phyloP scores from a whole-genome alignment of 1,140 invertebrate species.

The Helicoverpa zea region DNA sequence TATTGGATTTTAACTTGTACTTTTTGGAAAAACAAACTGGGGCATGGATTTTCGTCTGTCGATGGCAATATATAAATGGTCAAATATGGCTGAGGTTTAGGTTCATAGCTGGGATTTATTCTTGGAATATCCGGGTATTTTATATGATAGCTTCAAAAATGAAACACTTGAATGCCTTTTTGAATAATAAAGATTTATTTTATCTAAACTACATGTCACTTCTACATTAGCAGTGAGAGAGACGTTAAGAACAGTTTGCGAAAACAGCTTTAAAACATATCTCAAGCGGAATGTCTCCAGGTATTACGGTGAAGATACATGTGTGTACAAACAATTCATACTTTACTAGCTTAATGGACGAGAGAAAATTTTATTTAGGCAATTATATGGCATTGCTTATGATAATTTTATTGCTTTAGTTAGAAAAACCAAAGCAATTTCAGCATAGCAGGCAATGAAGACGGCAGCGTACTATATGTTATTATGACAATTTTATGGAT shows the following conservation, averaged over 20 bases:
- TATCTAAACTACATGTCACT: conserved; percentile 9
- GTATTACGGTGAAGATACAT: conserved; percentile 2
- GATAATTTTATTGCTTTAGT: conserved; percentile 26
- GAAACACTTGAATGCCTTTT: not conserved
- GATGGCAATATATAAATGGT: too few relatives aligned
- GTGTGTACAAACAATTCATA: conserved; percentile 12
- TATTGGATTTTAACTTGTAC: too few relatives aligned
- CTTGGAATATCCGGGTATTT: too few relatives aligned
- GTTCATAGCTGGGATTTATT: too few relatives aligned
- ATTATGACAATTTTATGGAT: too few relatives aligned
- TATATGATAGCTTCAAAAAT: not conserved
- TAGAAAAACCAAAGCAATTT: not conserved
- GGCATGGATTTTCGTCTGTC: too few relatives aligned
- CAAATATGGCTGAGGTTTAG: too few relatives aligned
- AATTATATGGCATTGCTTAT: conserved; percentile 33
- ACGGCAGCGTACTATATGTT: too few relatives aligned
- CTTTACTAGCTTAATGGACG: conserved; percentile 24
- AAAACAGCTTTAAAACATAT: conserved; percentile 37
- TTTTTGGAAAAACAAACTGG: too few relatives aligned
- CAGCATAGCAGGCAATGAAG: not conserved
- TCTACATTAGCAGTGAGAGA: conserved; percentile 15
- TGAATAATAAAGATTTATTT: not conserved
- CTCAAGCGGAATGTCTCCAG: conserved; percentile 20
- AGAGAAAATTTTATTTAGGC: conserved; percentile 22
- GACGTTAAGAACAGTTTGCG: conserved; percentile 3